Evolutionary conservation across 2,113 vertebrate genomes (phyloP), one percentile per base, ranked within the genome.

Genomic region (Bothrops jararaca): DNA sequence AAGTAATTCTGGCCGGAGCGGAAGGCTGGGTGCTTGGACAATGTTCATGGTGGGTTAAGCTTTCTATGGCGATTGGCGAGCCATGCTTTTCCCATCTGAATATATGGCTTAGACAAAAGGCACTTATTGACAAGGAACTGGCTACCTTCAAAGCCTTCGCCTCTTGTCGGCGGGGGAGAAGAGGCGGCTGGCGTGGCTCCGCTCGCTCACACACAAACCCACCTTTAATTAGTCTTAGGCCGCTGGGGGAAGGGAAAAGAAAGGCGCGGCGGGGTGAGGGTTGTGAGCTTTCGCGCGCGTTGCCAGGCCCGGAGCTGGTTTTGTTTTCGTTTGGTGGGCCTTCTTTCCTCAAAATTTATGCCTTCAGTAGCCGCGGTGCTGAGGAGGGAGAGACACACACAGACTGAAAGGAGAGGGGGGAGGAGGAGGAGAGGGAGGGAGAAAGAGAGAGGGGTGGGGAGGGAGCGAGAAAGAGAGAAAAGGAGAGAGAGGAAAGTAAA

Each of bases 31-130:
- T 97, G 98, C 98, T 98, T 97, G 98, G 98, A 98, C 98, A 97
- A 97, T 98, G 98, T 98, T 98, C 99, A 98, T 98, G 98, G 98
- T 98, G 98, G 97, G 98, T 99, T 99, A 98, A 97, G 98, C 98
- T 98, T 98, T 99, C 98, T 98, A 98, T 98, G 98, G 98, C 98
- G 98, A 98, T 98, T 97, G 98, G 98, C 97, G 97, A 97, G 97
- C 97, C 98, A 97, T 98, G 98, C 98, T 97, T 97, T 93, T 97
- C 97, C 96, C 97, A 98, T 98, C 97, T 98, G 98, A 99, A 98
- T 98, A 98, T 98, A 97, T 98, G 97, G 98, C 97, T 97, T 96
- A 97, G 96, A 97, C 97, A 98, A 86, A 98, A 98, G 98, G 96
- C 98, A 98, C 97, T 98, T 98, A 98, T 97, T 98, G 98, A 97